Percentiles rank a stretch among this genome's conserved stretches.
Conservation (phyloP, 1,140 invertebrate species). For the Rhyzopertha dominica region DNA sequence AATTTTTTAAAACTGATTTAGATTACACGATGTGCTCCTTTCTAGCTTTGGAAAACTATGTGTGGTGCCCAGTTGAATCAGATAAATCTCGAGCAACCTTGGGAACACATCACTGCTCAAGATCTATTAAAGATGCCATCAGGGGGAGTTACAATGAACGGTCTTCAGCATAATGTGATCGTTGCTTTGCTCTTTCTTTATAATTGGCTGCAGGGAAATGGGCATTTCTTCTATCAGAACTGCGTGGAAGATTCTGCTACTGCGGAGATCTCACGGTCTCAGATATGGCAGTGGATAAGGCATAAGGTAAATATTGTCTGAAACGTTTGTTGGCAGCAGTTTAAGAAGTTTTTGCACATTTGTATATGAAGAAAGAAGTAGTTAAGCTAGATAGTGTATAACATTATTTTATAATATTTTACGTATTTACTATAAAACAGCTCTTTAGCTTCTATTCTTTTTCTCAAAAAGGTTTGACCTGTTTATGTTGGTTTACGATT, state of each 20-base stretch:
- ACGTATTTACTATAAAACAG: no score
- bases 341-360: no score
- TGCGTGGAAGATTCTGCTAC: constrained; percentile 70
- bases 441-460: no score
- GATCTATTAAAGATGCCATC: constrained; percentile 57
- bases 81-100: constrained; percentile 41
- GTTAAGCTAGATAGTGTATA: constrained; percentile 1
- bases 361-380: constrained; percentile 29
- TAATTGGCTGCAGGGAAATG: constrained; percentile 61
- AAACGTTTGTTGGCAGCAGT: no score
- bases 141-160: constrained; percentile 55
- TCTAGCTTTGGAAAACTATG: constrained; percentile 50
- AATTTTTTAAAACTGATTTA: constrained; percentile 1
- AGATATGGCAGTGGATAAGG: constrained; percentile 71
- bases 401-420: no score
- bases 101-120: constrained; percentile 40
- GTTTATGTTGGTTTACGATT: no score
- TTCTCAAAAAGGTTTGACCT: no score
- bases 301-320: no score
- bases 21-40: constrained; percentile 21
- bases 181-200: constrained; percentile 63
- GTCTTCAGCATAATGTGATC: constrained; percentile 60
- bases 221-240: constrained; percentile 61
- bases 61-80: constrained; percentile 46
- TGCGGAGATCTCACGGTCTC: constrained; percentile 65